Evolutionary conservation across 2,113 vertebrate genomes (phyloP).

Genomic region (Gallinago undulata): DNA sequence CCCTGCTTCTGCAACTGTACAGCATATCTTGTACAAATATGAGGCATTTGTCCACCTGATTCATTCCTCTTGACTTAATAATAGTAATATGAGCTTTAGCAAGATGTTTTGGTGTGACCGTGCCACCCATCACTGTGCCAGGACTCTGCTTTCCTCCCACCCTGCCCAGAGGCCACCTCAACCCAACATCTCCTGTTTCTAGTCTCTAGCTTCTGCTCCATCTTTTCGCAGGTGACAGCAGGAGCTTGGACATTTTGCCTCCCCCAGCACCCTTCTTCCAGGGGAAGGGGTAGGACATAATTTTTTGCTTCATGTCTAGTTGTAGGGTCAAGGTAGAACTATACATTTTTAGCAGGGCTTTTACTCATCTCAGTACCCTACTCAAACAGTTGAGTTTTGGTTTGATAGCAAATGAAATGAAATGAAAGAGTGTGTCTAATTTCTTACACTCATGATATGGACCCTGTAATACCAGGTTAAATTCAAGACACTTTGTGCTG

Average conservation of each 20-base stretch:
- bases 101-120: neutral
- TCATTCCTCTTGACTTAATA: neutral
- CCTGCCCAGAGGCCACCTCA: neutral
- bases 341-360: neutral
- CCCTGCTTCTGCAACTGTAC: neutral
- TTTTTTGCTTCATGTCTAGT: neutral
- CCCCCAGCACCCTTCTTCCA: too few species aligned
- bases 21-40: rapidly evolving
- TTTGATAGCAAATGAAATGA: neutral
- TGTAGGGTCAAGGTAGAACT: neutral
- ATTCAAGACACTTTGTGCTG: neutral
- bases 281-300: neutral
- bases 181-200: neutral
- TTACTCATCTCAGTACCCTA: neutral
- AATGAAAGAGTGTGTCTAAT: neutral
- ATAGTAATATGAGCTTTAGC: neutral
- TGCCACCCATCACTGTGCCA: neutral
- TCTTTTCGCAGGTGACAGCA: rapidly evolving
- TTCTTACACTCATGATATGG: neutral
- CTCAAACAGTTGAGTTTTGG: neutral
- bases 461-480: neutral
- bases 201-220: neutral
- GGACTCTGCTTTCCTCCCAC: neutral
- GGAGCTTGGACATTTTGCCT: neutral
- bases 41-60: rapidly evolving